phyloP scores from a whole-genome alignment of 2,797 vertebrate species.

The Numenius phaeopus region DNA sequence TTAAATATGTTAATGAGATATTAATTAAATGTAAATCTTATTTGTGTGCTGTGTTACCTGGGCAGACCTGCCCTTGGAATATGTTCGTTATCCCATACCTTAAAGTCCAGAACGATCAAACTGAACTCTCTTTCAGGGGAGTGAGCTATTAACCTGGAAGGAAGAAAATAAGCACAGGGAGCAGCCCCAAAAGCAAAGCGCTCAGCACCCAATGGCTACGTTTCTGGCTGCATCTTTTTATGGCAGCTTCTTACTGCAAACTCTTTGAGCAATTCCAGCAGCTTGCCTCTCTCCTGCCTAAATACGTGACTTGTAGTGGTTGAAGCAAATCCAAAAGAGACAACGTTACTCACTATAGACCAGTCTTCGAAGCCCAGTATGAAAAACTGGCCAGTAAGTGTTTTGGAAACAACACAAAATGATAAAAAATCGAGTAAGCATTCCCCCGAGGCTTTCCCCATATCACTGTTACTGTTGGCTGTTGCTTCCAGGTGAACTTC shows the following conservation, averaged over 20 bases:
- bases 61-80: background rate
- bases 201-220: fast-evolving
- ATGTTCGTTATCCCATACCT: background rate
- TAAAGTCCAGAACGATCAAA: background rate
- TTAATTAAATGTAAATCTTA: background rate
- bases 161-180: background rate
- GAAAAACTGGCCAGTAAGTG: background rate
- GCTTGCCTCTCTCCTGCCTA: background rate
- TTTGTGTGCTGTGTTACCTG: background rate
- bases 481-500: background rate
- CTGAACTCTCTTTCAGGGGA: background rate
- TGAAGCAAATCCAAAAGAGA: background rate
- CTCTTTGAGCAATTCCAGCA: background rate
- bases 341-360: background rate
- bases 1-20: background rate
- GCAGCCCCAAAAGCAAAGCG: background rate
- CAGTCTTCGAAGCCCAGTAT: background rate
- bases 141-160: background rate
- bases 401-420: background rate
- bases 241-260: background rate
- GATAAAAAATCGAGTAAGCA: background rate
- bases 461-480: background rate
- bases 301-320: background rate
- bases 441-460: background rate
- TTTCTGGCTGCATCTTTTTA: background rate